A percentile compares a stretch with the other conserved stretches of the same genome.
These are phyloP conservation scores for Pholis gunnellus DNA, from an alignment of 2,113 vertebrate species.

Conservation along the genomic window DNA sequence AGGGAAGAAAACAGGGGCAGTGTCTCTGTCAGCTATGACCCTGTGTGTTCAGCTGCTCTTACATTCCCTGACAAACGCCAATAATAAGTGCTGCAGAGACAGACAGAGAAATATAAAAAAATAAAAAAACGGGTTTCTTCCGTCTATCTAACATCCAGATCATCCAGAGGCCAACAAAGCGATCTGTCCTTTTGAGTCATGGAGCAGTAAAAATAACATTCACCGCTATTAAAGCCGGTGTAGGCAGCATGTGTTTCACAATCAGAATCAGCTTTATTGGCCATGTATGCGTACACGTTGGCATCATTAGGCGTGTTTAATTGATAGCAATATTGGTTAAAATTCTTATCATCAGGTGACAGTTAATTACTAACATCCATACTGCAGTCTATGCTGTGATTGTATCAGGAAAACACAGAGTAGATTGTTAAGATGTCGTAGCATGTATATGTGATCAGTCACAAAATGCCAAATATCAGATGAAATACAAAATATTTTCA, in stretches of 20 bases:
- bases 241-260: too few relatives aligned
- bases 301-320: neutral
- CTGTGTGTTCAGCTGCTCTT: conserved; percentile 40
- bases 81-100: conserved; percentile 41
- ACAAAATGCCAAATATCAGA: neutral
- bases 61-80: conserved; percentile 58
- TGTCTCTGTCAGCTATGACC: conserved; percentile 51
- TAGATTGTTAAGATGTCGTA: too few relatives aligned
- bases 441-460: neutral
- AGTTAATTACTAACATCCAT: too few relatives aligned
- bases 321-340: too few relatives aligned
- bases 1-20: conserved; percentile 23
- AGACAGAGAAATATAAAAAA: conserved; percentile 29
- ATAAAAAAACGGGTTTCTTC: neutral
- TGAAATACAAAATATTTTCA: too few relatives aligned
- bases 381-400: too few relatives aligned
- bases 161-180: conserved; percentile 31
- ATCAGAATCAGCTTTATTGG: too few relatives aligned
- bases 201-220: conserved; percentile 29
- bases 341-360: too few relatives aligned
- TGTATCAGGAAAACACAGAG: too few relatives aligned
- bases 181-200: conserved; percentile 42
- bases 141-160: conserved; percentile 17
- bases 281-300: neutral
- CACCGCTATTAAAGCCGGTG: neutral